Evolutionary conservation across 2,888 invertebrate species (phyloP).

Genomic region (Ochropleura plecta): DNA sequence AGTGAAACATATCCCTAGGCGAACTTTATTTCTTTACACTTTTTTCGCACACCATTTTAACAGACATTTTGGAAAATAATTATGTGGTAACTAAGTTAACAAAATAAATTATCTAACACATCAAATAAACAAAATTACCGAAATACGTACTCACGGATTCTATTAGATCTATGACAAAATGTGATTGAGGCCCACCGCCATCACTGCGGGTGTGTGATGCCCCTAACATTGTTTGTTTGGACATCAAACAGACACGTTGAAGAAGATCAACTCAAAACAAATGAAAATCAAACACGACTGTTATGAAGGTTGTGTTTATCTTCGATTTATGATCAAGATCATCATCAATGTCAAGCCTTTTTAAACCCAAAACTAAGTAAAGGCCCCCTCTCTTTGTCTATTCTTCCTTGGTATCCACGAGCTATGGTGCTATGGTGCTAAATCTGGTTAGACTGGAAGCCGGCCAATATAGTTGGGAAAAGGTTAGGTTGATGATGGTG

Average conservation of each 20-base stretch:
- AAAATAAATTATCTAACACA: neutral
- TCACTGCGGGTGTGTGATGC: slow-evolving; percentile 37
- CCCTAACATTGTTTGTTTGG: neutral
- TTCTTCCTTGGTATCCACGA: neutral
- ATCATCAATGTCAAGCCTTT: neutral
- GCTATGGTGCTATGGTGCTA: too few species aligned
- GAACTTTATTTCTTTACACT: too few species aligned
- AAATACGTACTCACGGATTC: neutral
- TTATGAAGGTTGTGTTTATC: neutral
- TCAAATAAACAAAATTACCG: slow-evolving; percentile 16
- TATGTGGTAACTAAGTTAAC: neutral
- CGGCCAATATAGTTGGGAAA: too few species aligned
- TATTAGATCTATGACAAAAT: slow-evolving; percentile 16
- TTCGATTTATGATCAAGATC: neutral
- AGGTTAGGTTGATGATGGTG: too few species aligned
- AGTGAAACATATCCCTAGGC: too few species aligned
- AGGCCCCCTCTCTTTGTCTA: too few species aligned
- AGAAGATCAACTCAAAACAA: slow-evolving; percentile 26
- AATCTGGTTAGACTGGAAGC: too few species aligned
- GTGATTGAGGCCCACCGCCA: slow-evolving; percentile 46
- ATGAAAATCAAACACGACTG: neutral
- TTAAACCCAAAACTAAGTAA: neutral
- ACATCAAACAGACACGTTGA: neutral
- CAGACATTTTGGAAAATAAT: too few species aligned
- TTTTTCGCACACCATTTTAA: too few species aligned